Conservation (phyloP, 2,797 vertebrate genomes). For the Fratercula arctica region DNA sequence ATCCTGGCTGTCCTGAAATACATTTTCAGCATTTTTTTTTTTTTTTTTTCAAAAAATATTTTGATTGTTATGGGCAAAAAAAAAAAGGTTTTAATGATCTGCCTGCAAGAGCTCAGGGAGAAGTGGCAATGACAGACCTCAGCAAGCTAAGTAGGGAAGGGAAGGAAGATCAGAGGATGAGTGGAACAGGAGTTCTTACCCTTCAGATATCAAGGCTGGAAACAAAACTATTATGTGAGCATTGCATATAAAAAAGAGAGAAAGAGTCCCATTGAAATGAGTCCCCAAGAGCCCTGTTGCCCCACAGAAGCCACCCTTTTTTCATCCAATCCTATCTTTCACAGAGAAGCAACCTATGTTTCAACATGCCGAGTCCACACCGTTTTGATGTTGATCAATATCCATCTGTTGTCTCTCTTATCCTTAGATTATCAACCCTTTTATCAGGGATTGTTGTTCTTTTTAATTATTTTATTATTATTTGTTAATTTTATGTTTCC, state of each 20-base stretch:
- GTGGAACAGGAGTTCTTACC: background rate
- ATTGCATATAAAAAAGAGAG: background rate
- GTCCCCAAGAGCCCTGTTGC: fast-evolving
- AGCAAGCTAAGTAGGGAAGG: background rate
- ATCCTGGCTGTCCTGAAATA: background rate
- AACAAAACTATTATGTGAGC: background rate
- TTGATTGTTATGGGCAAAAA: background rate
- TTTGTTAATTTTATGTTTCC: background rate
- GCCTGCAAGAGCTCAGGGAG: background rate
- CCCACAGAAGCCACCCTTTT: background rate
- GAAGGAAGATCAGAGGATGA: background rate
- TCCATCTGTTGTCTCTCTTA: background rate
- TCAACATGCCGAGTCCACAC: fast-evolving
- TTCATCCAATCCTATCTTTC: background rate
- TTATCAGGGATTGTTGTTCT: background rate
- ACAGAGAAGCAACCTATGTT: background rate
- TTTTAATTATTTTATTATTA: fast-evolving
- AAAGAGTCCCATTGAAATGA: background rate
- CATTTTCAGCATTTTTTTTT: background rate
- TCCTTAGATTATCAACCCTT: background rate
- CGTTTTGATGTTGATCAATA: background rate
- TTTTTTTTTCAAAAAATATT: background rate
- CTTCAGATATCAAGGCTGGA: background rate
- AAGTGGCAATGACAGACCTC: background rate
- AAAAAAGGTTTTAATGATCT: background rate